Conservation (phyloP, 2,113 vertebrate genomes). For the Aptenodytes forsteri region DNA sequence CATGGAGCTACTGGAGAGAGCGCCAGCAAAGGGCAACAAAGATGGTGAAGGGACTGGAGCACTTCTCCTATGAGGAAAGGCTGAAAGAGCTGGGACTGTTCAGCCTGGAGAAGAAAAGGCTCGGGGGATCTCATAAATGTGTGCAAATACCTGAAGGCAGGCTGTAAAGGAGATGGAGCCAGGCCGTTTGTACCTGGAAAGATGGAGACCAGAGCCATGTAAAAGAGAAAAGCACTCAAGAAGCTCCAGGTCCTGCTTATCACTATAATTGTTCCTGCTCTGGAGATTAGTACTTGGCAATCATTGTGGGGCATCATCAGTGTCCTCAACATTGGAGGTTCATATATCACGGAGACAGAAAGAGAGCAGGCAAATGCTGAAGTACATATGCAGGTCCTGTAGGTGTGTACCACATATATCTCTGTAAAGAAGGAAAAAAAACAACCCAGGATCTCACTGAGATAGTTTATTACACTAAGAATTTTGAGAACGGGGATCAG, state of each 20-base stretch:
- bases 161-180: background rate
- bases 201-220: background rate
- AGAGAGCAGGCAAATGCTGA: background rate
- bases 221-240: background rate
- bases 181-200: background rate
- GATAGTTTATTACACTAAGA: background rate
- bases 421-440: background rate
- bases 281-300: background rate
- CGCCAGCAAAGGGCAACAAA: background rate
- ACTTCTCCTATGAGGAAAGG: background rate
- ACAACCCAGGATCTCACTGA: background rate
- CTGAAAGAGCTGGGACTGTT: background rate
- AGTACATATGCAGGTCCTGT: background rate
- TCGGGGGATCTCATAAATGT: background rate
- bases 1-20: background rate
- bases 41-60: background rate
- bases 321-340: background rate
- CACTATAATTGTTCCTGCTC: background rate
- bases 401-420: fast-evolving
- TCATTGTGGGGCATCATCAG: background rate
- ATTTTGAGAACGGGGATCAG: background rate
- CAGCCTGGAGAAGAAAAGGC: background rate
- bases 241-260: background rate
- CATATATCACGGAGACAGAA: background rate
- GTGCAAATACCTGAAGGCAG: background rate